These are phyloP conservation scores for Caenorhabditis wallacei DNA, from an alignment of 2,888 invertebrate genomes.

Conservation along the genomic window DNA sequence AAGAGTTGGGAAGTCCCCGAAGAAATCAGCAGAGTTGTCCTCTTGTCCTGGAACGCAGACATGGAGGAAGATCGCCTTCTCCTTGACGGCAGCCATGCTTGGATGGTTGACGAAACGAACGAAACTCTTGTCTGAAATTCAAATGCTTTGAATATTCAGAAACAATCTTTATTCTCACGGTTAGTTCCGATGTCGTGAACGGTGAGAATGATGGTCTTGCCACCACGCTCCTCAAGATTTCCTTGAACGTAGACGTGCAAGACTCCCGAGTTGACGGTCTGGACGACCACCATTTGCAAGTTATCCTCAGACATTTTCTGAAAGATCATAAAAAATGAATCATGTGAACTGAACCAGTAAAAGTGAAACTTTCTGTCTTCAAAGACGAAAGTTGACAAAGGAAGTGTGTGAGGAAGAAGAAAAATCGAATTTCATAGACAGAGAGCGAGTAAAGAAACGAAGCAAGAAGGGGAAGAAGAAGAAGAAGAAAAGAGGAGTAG, in stretches of 20 bases:
- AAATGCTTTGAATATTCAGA: not conserved
- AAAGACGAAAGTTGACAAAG: constrained; percentile 50
- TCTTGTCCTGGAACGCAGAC: constrained; percentile 92
- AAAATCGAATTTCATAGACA: constrained; percentile 46
- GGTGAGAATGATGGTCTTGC: constrained; percentile 91
- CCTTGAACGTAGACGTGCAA: constrained; percentile 77
- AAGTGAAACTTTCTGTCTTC: constrained; percentile 2
- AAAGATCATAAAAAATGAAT: not conserved
- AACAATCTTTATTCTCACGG: constrained; percentile 83
- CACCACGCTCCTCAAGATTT: constrained; percentile 83
- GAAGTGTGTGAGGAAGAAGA: constrained; percentile 32
- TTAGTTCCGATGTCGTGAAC: constrained; percentile 91
- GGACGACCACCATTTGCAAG: constrained; percentile 75
- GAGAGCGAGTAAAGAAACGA: constrained; percentile 12
- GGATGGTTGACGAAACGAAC: constrained; percentile 91
- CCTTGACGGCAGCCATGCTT: constrained; percentile 91
- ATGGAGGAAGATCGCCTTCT: constrained; percentile 89
- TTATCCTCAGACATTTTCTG: constrained; percentile 62
- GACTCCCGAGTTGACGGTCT: constrained; percentile 71
- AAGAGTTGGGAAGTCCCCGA: constrained; percentile 88
- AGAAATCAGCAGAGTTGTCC: constrained; percentile 87
- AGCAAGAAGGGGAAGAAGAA: constrained; percentile 2
- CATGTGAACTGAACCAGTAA: constrained; percentile 15
- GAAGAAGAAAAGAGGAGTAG: constrained; percentile 31
- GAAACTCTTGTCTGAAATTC: constrained; percentile 88